Percentiles rank a stretch among this genome's conserved stretches.
These are phyloP conservation scores for Mustela nigripes DNA, from an alignment of 2,113 vertebrate genomes.

Conservation along the genomic window DNA sequence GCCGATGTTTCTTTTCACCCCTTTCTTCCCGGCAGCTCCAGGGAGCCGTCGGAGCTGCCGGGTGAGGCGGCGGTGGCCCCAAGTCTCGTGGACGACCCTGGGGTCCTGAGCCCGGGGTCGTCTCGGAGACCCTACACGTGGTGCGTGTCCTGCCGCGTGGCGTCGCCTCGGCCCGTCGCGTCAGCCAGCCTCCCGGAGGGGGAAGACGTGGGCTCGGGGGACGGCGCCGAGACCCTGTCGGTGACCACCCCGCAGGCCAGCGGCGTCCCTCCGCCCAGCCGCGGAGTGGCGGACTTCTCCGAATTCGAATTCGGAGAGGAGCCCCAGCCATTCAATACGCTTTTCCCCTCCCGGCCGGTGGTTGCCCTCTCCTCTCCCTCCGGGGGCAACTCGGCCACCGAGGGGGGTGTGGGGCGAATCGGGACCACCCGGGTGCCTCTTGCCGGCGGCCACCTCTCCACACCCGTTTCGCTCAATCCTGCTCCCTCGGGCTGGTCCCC, in stretches of 20 bases:
- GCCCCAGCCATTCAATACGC: constrained; percentile 91
- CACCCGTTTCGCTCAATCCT: not conserved
- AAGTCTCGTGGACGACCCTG: constrained; percentile 59
- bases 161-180: constrained; percentile 85
- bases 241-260: constrained; percentile 84
- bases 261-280: constrained; percentile 86
- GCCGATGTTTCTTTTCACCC: constrained; percentile 54
- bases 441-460: constrained; percentile 64
- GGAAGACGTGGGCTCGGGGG: constrained; percentile 92
- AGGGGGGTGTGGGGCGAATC: constrained; percentile 32
- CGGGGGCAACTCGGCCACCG: constrained; percentile 47
- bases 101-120: constrained; percentile 87
- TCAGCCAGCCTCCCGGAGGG: constrained; percentile 87
- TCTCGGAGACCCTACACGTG: constrained; percentile 82
- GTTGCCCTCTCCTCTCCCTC: constrained; percentile 89
- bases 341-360: constrained; percentile 91
- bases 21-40: not conserved
- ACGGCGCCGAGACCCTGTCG: constrained; percentile 92
- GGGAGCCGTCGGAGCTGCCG: constrained; percentile 65
- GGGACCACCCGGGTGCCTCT: constrained; percentile 58
- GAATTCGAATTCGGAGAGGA: constrained; percentile 91
- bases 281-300: constrained; percentile 85
- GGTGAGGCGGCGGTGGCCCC: constrained; percentile 59
- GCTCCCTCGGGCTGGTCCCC: constrained; percentile 7
- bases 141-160: constrained; percentile 84